A percentile compares a stretch with the other conserved stretches of the same genome.
phyloP scores from a whole-genome alignment of 2,797 vertebrate genomes.

The Sebastes diaconus region DNA sequence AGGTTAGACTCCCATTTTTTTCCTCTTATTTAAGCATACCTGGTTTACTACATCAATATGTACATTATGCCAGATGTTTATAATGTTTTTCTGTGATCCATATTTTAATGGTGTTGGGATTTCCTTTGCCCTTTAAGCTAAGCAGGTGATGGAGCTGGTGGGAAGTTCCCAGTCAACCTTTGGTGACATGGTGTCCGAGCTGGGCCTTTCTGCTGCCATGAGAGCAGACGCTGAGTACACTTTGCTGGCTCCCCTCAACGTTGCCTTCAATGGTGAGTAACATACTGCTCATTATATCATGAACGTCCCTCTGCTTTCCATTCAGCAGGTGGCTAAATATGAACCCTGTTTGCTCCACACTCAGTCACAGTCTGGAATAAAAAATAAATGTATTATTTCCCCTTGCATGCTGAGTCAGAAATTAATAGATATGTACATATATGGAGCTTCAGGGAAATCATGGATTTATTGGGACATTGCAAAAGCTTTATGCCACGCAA shows the following conservation, averaged over 20 bases:
- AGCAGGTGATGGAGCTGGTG: slow-evolving; percentile 92
- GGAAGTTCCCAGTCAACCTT: slow-evolving; percentile 89
- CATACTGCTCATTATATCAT: slow-evolving; percentile 9
- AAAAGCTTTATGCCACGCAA: not conserved
- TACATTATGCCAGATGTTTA: not conserved
- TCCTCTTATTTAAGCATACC: too few relatives aligned
- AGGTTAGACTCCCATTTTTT: slow-evolving; percentile 80
- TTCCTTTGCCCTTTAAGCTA: slow-evolving; percentile 83
- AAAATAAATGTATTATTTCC: not conserved
- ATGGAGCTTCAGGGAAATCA: not conserved
- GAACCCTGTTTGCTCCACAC: not conserved
- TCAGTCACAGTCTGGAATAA: slow-evolving; percentile 9
- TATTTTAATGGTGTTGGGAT: slow-evolving; percentile 20
- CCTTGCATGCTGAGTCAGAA: not conserved
- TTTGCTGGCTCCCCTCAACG: slow-evolving; percentile 91
- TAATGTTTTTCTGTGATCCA: not conserved
- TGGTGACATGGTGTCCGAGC: slow-evolving; percentile 88
- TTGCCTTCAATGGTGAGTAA: slow-evolving; percentile 90
- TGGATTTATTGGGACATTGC: not conserved
- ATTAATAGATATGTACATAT: not conserved
- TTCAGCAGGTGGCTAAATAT: slow-evolving; percentile 18
- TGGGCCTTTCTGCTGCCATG: slow-evolving; percentile 88
- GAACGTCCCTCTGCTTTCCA: slow-evolving; percentile 5
- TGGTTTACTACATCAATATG: not conserved
- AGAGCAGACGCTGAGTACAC: slow-evolving; percentile 89